These are phyloP conservation scores for Papilio xuthus DNA, from an alignment of 1,140 invertebrate genomes.

Conservation along the genomic window DNA sequence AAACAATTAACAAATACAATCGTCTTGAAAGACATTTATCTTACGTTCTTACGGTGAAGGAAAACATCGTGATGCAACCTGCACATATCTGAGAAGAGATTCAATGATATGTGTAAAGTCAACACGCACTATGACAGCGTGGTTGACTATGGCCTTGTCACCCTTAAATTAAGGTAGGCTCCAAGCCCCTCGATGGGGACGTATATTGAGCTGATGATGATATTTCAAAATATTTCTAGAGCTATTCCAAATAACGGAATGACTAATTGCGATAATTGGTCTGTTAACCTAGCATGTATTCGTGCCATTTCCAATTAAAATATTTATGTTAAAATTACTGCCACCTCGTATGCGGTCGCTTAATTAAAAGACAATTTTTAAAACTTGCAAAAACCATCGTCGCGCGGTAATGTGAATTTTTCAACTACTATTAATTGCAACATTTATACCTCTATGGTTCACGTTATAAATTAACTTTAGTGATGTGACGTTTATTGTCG, in stretches of 20 bases:
- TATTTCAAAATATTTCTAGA: background rate
- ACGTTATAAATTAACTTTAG: slow-evolving; percentile 5
- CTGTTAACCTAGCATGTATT: slow-evolving; percentile 22
- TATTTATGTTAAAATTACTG: slow-evolving; percentile 30
- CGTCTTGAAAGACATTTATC: too few species aligned
- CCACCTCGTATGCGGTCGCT: background rate
- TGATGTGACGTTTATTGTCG: background rate
- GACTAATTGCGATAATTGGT: slow-evolving; percentile 30
- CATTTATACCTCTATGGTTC: background rate
- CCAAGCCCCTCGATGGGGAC: too few species aligned
- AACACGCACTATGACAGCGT: too few species aligned
- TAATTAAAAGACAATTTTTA: slow-evolving; percentile 27
- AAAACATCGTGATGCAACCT: too few species aligned
- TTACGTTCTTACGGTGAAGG: too few species aligned
- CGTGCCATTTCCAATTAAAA: slow-evolving; percentile 25
- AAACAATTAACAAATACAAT: too few species aligned
- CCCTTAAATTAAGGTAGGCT: too few species aligned
- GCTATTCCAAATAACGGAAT: background rate
- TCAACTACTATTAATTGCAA: slow-evolving; percentile 11
- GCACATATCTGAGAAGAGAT: too few species aligned
- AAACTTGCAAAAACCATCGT: background rate
- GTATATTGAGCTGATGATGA: too few species aligned
- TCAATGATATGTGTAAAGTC: too few species aligned
- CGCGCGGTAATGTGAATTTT: background rate
- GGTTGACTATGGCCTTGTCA: too few species aligned